Conservation (phyloP, 1,140 invertebrate genomes). For the Plutomurus gul region DNA sequence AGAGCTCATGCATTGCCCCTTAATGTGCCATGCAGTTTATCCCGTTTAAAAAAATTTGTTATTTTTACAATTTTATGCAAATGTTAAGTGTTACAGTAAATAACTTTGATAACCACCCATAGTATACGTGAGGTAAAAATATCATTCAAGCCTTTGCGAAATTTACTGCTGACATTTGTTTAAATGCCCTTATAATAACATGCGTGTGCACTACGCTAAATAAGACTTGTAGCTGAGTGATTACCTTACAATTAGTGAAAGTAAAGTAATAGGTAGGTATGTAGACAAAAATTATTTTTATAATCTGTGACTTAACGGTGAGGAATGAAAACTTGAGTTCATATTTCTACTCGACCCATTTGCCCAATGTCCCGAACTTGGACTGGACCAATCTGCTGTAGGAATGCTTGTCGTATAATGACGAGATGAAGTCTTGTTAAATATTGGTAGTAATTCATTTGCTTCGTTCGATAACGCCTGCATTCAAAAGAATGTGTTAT, state of each 20-base stretch:
- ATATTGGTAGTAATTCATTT: constrained; percentile 92
- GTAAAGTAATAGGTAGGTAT: background rate
- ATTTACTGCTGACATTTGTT: too few relatives aligned
- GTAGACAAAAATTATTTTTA: background rate
- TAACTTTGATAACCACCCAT: too few relatives aligned
- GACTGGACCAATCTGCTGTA: constrained; percentile 77
- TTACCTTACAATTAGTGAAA: too few relatives aligned
- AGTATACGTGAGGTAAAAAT: too few relatives aligned
- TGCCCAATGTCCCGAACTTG: background rate
- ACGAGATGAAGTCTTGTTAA: constrained; percentile 91
- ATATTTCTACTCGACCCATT: constrained; percentile 21
- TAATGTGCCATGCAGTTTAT: too few relatives aligned
- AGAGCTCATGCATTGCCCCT: too few relatives aligned
- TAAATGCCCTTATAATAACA: too few relatives aligned
- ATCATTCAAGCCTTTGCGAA: too few relatives aligned
- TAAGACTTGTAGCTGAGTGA: background rate
- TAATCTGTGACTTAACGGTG: constrained; percentile 26
- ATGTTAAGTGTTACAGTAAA: too few relatives aligned
- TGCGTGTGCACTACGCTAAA: too few relatives aligned
- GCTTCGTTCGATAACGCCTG: constrained; percentile 92
- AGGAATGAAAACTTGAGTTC: background rate
- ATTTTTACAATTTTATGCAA: too few relatives aligned
- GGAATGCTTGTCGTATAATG: constrained; percentile 81
- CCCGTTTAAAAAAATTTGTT: too few relatives aligned
- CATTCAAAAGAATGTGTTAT: constrained; percentile 55